Evolutionary conservation across 2,113 vertebrate genomes (phyloP), one percentile per base, ranked within the genome.

Genomic region (Sturnus vulgaris): DNA sequence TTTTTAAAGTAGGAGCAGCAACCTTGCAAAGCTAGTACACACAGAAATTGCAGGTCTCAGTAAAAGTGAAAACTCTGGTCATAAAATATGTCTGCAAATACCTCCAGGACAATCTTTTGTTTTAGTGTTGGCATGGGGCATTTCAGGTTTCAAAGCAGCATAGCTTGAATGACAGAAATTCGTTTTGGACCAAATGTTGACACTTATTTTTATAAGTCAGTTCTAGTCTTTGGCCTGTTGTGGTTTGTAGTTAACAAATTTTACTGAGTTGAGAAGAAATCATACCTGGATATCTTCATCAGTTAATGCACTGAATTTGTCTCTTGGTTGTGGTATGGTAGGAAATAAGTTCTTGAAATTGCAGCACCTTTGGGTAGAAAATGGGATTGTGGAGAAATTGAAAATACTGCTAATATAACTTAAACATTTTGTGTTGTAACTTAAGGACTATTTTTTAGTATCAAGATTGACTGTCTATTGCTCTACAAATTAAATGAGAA

Each of bases 291-390:
- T 92, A 24, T 87, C 77, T 82, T 91, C 86, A 37, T 86, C 52
- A 15, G 8, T 27, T 35, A 52, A 47, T 27, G 3, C 4, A 13
- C n/a, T 59, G 6, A 96, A 35, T 84, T 93, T 96, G 24, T 93
- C 65, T 87, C 69, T 93, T 53, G 96, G 96, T 14, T 93, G 91
- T 46, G 95, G 96, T 86, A 96, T 28, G 16, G 92, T 39, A 95
- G 91, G 55, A 93, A 88, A 86, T 60, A 97, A 0, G 3, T 39
- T 75, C 72, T 86, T 92, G 39, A 37, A 52, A 52, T 50, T 91
- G 81, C 95, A 92, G 1, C 71, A 92, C 57, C 96, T 97, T 86
- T 64, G 49, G 40, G 24, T 19, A 89, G 47, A 88, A 93, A 81
- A 86, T 33, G 7, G 15, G 30, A 71, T 86, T 39, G 16, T 27